These are phyloP conservation scores for Dexiosoma caninum DNA, from an alignment of 2,888 invertebrate species.

Conservation along the genomic window DNA sequence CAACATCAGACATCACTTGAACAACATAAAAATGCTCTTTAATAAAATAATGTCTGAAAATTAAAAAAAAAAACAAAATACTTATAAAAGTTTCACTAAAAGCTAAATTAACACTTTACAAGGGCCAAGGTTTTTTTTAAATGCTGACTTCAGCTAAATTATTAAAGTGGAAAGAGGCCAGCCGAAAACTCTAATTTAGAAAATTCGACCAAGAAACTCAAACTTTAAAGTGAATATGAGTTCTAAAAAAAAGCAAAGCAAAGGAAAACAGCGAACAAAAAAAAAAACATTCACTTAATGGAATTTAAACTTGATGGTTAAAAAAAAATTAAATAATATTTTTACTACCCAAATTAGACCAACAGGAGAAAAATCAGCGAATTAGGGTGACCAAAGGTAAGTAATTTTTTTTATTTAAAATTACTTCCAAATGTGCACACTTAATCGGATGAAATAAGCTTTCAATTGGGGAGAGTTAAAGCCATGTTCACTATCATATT, in stretches of 20 bases:
- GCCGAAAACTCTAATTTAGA: constrained; percentile 43
- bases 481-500: too few relatives aligned
- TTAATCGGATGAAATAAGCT: too few relatives aligned
- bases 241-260: background rate
- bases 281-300: constrained; percentile 17
- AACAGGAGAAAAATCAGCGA: background rate
- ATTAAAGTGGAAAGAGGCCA: constrained; percentile 30
- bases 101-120: background rate
- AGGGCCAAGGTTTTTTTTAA: constrained; percentile 30
- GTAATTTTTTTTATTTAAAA: too few relatives aligned
- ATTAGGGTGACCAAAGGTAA: constrained; percentile 11
- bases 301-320: constrained; percentile 15
- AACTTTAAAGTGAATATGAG: constrained; percentile 48
- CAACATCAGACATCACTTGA: constrained; percentile 55
- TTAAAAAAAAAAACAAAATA: constrained; percentile 21
- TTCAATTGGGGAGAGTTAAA: too few relatives aligned
- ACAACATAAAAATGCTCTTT: constrained; percentile 48
- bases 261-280: background rate
- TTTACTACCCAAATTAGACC: constrained; percentile 12
- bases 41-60: constrained; percentile 33
- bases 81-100: background rate
- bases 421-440: too few relatives aligned
- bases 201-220: constrained; percentile 21
- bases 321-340: constrained; percentile 39
- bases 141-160: background rate